These are phyloP conservation scores for Drosophila aldrichi DNA, from an alignment of 2,888 invertebrate genomes.

Conservation along the genomic window DNA sequence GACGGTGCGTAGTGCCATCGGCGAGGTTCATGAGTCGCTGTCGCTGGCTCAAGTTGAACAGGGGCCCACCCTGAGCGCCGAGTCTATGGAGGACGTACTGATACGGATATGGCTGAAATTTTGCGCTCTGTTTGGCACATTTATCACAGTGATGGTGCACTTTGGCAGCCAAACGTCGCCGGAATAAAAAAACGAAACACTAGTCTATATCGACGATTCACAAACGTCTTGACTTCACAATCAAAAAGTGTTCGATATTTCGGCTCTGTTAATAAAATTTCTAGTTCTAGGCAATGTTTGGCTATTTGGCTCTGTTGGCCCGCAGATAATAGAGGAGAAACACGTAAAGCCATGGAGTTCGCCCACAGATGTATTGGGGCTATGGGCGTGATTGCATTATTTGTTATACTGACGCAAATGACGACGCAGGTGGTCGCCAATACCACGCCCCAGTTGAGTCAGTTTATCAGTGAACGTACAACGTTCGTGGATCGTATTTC, in stretches of 20 bases:
- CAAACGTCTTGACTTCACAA: conserved; percentile 7
- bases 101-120: not conserved
- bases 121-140: not conserved
- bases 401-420: not conserved
- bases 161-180: not conserved
- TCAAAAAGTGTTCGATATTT: not conserved
- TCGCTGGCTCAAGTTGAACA: not conserved
- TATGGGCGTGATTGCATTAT: conserved; percentile 2
- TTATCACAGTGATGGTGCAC: not conserved
- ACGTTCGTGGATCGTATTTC: not conserved
- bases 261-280: not conserved
- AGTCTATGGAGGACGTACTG: not conserved
- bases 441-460: not conserved
- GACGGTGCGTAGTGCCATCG: not conserved
- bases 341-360: conserved; percentile 1
- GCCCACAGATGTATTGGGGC: conserved; percentile 8
- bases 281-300: not conserved
- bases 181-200: not conserved
- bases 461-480: not conserved
- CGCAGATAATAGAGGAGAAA: not conserved
- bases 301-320: not conserved
- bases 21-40: not conserved
- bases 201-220: not conserved
- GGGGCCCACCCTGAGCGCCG: not conserved
- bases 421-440: conserved; percentile 12